Conservation (phyloP, 2,888 invertebrate species). For the Amiota communis region DNA sequence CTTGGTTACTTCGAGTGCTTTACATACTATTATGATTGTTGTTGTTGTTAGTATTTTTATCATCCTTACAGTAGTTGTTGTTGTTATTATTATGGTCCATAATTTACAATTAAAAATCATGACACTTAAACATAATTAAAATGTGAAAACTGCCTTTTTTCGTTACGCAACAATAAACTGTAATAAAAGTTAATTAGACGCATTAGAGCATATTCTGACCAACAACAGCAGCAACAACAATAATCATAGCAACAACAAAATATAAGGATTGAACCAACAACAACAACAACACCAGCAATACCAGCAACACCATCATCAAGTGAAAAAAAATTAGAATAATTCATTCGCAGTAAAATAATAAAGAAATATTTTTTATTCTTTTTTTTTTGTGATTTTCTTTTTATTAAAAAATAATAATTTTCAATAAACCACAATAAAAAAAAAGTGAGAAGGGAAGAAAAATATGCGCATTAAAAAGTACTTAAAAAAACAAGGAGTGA, state of each 20-base stretch:
- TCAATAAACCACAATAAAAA: neutral
- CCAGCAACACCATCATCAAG: neutral
- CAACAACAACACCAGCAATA: neutral
- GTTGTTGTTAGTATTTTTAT: constrained; percentile 19
- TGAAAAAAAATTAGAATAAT: too few species aligned
- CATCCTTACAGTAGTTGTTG: constrained; percentile 33
- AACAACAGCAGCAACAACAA: constrained; percentile 27
- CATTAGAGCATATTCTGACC: constrained; percentile 32
- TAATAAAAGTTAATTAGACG: constrained; percentile 65
- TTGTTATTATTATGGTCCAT: constrained; percentile 46
- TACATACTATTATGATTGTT: neutral
- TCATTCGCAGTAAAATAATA: too few species aligned
- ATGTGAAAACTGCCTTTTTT: constrained; percentile 64
- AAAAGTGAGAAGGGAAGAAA: neutral
- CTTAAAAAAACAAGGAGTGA: too few species aligned
- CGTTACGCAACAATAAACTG: constrained; percentile 58
- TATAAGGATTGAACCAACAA: neutral
- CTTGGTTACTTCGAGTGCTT: constrained; percentile 29
- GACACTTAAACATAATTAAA: constrained; percentile 69
- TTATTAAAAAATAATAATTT: neutral
- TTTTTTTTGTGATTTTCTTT: too few species aligned
- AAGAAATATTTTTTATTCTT: neutral
- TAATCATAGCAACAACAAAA: constrained; percentile 10
- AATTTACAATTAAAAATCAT: constrained; percentile 68
- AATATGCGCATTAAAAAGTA: too few species aligned